Evolutionary conservation across 2,113 vertebrate genomes (phyloP).

Genomic region (Syngnathus typhle): DNA sequence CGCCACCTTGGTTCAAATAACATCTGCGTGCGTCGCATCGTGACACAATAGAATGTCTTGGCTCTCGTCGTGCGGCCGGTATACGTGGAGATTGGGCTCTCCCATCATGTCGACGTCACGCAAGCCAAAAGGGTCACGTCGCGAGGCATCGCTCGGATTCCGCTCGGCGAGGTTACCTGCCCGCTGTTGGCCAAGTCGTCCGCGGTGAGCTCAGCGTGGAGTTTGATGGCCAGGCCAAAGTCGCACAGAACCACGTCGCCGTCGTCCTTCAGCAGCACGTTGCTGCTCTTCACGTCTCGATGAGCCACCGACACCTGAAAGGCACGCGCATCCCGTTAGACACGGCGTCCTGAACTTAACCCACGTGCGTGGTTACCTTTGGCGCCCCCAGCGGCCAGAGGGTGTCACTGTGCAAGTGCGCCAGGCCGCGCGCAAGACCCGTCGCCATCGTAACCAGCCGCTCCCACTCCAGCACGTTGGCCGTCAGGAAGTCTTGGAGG

Average conservation of each 20-base stretch:
- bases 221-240: slow-evolving; percentile 80
- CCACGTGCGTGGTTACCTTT: slow-evolving; percentile 45
- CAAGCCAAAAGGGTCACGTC: too few relatives aligned
- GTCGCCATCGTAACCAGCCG: slow-evolving; percentile 75
- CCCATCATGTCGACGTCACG: too few relatives aligned
- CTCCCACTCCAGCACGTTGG: slow-evolving; percentile 76
- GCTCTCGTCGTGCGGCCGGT: too few relatives aligned
- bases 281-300: slow-evolving; percentile 86
- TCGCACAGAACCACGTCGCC: slow-evolving; percentile 80
- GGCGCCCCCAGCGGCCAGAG: slow-evolving; percentile 61
- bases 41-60: too few relatives aligned
- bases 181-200: slow-evolving; percentile 87
- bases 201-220: slow-evolving; percentile 77
- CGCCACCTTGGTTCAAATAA: not conserved
- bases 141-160: too few relatives aligned
- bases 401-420: slow-evolving; percentile 84
- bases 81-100: too few relatives aligned
- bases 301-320: slow-evolving; percentile 78
- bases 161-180: slow-evolving; percentile 63
- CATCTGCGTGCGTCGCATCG: too few relatives aligned
- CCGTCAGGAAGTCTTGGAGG: slow-evolving; percentile 81
- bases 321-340: too few relatives aligned
- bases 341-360: too few relatives aligned
- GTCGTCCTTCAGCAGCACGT: slow-evolving; percentile 78
- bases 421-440: slow-evolving; percentile 77